Conservation (phyloP, 1,140 invertebrate genomes). For the Littorina saxatilis region DNA sequence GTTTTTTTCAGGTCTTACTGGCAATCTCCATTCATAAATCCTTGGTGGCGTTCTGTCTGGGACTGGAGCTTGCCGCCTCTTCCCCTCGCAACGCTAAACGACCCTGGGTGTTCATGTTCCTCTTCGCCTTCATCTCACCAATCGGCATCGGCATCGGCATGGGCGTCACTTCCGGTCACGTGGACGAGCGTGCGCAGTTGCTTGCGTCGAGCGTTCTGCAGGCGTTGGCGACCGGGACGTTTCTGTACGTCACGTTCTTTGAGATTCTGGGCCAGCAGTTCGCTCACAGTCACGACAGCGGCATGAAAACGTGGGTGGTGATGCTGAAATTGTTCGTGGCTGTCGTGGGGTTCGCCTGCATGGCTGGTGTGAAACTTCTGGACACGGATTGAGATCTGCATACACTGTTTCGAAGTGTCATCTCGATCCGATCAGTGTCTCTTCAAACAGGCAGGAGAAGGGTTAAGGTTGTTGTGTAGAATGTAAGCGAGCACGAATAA, state of each 20-base stretch:
- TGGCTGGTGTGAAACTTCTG: conserved; percentile 50
- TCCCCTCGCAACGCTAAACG: conserved; percentile 72
- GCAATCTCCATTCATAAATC: conserved; percentile 82
- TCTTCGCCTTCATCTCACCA: conserved; percentile 82
- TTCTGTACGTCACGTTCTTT: conserved; percentile 93
- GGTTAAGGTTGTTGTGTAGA: too few relatives aligned
- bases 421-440: too few relatives aligned
- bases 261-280: conserved; percentile 86
- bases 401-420: too few relatives aligned
- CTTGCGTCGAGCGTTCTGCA: conserved; percentile 77
- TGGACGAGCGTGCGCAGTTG: conserved; percentile 58
- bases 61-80: conserved; percentile 81
- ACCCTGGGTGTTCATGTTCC: conserved; percentile 50
- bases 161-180: too few relatives aligned
- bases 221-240: conserved; percentile 88
- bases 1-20: conserved; percentile 77
- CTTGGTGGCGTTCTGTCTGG: conserved; percentile 87
- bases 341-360: conserved; percentile 48
- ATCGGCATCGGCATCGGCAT: conserved; percentile 78
- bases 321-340: conserved; percentile 51
- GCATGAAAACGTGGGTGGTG: background rate
- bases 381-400: too few relatives aligned
- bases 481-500: too few relatives aligned
- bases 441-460: too few relatives aligned
- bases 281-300: conserved; percentile 31